Base-by-base conservation (phyloP, 2,797 vertebrate genomes). In the Acrocephalus scirpaceus region DNA sequence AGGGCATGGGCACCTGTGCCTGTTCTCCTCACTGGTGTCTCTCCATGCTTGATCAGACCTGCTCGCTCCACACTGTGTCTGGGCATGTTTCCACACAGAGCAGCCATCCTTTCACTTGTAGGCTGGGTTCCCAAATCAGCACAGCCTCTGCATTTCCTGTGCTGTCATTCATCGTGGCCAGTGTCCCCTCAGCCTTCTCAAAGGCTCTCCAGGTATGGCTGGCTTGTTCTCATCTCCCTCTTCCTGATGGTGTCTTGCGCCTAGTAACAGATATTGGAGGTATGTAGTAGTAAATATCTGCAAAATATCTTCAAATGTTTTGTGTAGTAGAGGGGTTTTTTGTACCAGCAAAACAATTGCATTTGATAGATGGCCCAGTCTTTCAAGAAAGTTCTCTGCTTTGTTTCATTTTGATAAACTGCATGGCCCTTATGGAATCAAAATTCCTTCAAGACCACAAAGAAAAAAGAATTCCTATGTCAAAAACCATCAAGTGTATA, bases 111-210 rank as follows among this genome's bases (percentile, higher is more conserved):
- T 32, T 17, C 13, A 10, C 32, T 17, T 10, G 16, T 16, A 18
- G 47, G 6, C 42, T 50, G 40, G 25, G 10, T 10, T 16, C 25
- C 23, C 16, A 72, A 19, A 13, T 11, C 2, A 66, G 19, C 48
- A 62, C 30, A 60, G 27, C 30, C 36, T 30, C 51, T 62, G 29
- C 11, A 8, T 64, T 67, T 80, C 38, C 34, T 2, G 0, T 23
- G 48, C 18, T 1, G 1, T 47, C 7, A 0, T 15, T 72, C 75
- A 8, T 10, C 1, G 0, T 40, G 9, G 18, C 9, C 66, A 32
- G 9, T 15, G 20, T 36, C 21, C 26, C 23, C 50, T 60, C 53
- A n/a, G 0, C 16, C 42, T 74, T 80, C 38, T 23, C 50, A 42
- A 48, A 73, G 36, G 16, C 21, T 23, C 25, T 51, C 14, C 36